phyloP scores from a whole-genome alignment of 2,797 vertebrate genomes.

The Acridotheres tristis region DNA sequence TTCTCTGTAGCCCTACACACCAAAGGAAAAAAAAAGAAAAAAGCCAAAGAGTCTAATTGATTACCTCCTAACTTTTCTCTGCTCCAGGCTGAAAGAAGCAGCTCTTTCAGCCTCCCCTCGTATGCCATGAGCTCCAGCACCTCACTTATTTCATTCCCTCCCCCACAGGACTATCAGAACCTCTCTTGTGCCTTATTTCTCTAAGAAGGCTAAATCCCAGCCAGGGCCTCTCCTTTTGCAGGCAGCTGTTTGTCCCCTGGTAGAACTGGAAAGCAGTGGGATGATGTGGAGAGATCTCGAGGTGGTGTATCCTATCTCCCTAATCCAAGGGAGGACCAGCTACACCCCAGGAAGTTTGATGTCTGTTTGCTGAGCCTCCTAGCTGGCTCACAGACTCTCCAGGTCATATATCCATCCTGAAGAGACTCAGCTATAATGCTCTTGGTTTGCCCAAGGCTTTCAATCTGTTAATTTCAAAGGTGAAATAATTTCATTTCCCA shows the following conservation, averaged over 20 bases:
- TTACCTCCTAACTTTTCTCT: not conserved
- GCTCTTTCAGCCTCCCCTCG: not conserved
- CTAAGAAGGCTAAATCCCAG: not conserved
- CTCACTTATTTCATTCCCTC: not conserved
- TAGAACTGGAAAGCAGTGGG: not conserved
- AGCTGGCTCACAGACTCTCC: not conserved
- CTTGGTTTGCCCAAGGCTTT: not conserved
- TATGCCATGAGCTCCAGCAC: not conserved
- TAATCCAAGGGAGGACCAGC: not conserved
- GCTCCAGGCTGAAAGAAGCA: not conserved
- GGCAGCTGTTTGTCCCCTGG: not conserved
- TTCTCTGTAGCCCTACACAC: not conserved
- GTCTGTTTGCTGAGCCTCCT: not conserved
- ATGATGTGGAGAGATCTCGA: not conserved
- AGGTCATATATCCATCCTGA: not conserved
- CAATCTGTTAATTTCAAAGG: not conserved
- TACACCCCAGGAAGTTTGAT: not conserved
- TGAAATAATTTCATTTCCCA: not conserved
- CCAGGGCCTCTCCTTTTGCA: not conserved
- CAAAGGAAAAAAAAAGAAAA: not conserved
- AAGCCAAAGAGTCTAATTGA: not conserved
- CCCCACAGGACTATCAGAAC: not conserved
- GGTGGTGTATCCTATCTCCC: rapidly evolving
- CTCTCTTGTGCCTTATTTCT: not conserved
- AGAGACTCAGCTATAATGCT: not conserved